A percentile compares a stretch with the other conserved stretches of the same genome.
These are phyloP conservation scores for Lethrus apterus DNA, from an alignment of 1,140 invertebrate genomes.

Conservation along the genomic window DNA sequence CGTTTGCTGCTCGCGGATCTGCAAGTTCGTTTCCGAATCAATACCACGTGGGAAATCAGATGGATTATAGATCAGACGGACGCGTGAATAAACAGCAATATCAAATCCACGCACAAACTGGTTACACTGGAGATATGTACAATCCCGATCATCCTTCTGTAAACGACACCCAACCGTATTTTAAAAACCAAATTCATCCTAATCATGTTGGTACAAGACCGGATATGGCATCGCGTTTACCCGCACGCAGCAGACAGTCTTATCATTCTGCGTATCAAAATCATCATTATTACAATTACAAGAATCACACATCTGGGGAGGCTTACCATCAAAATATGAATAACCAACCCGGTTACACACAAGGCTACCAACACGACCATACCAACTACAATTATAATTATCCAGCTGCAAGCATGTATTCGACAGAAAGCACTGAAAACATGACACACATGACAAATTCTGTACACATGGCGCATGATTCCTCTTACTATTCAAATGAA, in stretches of 20 bases:
- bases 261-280: constrained; percentile 40
- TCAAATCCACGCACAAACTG: constrained; percentile 34
- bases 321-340: constrained; percentile 39
- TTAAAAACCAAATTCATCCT: constrained; percentile 34
- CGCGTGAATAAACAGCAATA: constrained; percentile 42
- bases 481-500: constrained; percentile 33
- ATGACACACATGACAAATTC: constrained; percentile 27
- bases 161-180: constrained; percentile 41
- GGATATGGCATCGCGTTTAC: constrained; percentile 15
- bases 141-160: constrained; percentile 37
- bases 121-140: constrained; percentile 46
- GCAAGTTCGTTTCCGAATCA: constrained; percentile 32
- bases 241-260: constrained; percentile 27
- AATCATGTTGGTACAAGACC: constrained; percentile 15
- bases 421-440: constrained; percentile 26
- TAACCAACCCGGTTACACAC: constrained; percentile 36
- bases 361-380: constrained; percentile 32
- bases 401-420: constrained; percentile 31
- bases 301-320: constrained; percentile 42
- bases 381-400: constrained; percentile 35
- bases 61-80: constrained; percentile 29
- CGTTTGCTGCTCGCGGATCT: constrained; percentile 48
- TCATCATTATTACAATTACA: constrained; percentile 42
- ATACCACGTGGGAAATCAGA: constrained; percentile 36
- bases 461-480: constrained; percentile 28